Conservation (phyloP, 2,113 vertebrate genomes). For the Daphoenositta chrysoptera region DNA sequence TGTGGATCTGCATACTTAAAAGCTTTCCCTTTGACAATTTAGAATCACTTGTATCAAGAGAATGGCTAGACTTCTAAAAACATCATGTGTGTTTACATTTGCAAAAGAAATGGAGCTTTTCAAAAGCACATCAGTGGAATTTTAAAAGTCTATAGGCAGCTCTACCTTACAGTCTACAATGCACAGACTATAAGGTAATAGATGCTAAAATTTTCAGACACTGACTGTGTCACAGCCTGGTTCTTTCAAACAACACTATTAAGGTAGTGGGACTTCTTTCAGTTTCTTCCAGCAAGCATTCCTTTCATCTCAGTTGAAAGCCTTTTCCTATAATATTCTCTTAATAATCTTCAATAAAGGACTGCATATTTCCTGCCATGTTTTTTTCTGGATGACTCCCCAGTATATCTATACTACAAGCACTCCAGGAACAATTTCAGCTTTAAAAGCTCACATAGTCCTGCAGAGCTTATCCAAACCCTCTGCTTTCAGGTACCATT, state of each 20-base stretch:
- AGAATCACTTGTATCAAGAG: background rate
- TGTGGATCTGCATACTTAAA: background rate
- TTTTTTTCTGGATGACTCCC: background rate
- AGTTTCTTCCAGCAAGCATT: background rate
- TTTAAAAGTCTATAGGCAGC: background rate
- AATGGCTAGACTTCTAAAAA: background rate
- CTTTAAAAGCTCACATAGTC: background rate
- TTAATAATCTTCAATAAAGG: background rate
- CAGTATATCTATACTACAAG: background rate
- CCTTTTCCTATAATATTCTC: background rate
- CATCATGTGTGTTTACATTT: background rate
- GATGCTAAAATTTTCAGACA: background rate
- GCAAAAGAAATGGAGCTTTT: background rate
- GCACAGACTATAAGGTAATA: background rate
- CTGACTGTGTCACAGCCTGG: background rate
- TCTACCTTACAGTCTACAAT: background rate
- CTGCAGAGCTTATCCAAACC: background rate
- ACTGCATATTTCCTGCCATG: background rate
- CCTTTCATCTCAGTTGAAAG: constrained; percentile 24
- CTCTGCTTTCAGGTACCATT: background rate
- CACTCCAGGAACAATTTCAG: background rate
- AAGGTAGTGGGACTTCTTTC: background rate
- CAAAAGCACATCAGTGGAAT: background rate
- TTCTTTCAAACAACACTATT: background rate
- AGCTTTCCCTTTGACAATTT: background rate